Base-by-base conservation (phyloP, 2,888 invertebrate species). In the Dryobotodes eremita region DNA sequence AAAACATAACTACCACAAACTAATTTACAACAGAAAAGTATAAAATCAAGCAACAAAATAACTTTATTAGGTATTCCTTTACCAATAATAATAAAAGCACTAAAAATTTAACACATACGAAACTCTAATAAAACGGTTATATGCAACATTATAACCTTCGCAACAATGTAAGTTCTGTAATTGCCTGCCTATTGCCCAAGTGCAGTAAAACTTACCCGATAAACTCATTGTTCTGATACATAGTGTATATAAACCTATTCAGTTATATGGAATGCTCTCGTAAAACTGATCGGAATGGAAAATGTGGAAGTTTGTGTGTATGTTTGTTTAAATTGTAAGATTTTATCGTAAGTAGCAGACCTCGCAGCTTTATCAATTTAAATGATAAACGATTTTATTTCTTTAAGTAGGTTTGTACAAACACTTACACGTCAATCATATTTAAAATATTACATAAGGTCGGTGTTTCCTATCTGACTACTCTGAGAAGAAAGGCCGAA, bases 121-220 rank as follows among this genome's bases (percentile, higher is more conserved):
- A 50, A 42, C 36, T 17, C 1, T 59, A 80, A 65, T 80, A 80
- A 83, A 86, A 82, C 65, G 23, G 46, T 75, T 66, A 61, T 66
- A 75, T 86, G 82, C 82, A 79, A 82, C 80, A 81, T 68, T 75
- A 26, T 79, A 65, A 86, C 64, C 65, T 71, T 71, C 50, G 57
- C 77, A 79, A 90, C 87, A 87, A 80, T 85, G 84, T 83, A 83
- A 79, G 77, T 80, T 68, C 65, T 90, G 89, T 89, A 82, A 91
- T 81, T 84, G 89, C 77, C 76, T 71, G 77, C 85, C 86, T 80
- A 88, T 85, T 77, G 71, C 83, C 71, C 86, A 88, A 82, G 83
- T 89, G 90, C 85, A 90, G 89, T 90, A 84, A 91, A 93, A 93
- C 91, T 93, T 91, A 73, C 83, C 79, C 91, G 89, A 92, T 94